A percentile compares a stretch with the other conserved stretches of the same genome.
Evolutionary conservation across 2,797 vertebrate genomes (phyloP).

Genomic region (Chelon auratus): DNA sequence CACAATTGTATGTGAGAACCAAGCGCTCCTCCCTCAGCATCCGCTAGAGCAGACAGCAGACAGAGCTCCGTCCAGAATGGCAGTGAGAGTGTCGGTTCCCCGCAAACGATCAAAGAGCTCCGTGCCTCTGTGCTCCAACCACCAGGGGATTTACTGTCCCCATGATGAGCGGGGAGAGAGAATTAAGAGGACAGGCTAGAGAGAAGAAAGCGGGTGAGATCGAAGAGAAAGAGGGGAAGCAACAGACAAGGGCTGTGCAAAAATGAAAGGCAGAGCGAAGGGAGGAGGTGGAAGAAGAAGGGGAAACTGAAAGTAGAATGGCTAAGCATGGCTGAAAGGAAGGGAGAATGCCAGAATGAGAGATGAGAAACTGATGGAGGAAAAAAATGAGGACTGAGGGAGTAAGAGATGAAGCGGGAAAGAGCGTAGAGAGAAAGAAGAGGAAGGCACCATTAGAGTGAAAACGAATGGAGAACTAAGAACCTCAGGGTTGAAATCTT

Average conservation of each 20-base stretch:
- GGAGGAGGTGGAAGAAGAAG: slow-evolving; percentile 44
- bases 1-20: slow-evolving; percentile 29
- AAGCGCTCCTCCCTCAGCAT: slow-evolving; percentile 43
- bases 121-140: slow-evolving; percentile 69
- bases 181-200: slow-evolving; percentile 67
- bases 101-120: slow-evolving; percentile 76
- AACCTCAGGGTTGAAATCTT: slow-evolving; percentile 69
- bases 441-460: slow-evolving; percentile 69
- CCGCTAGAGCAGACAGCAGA: slow-evolving; percentile 57
- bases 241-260: slow-evolving; percentile 58
- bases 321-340: slow-evolving; percentile 75
- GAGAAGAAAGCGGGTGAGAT: slow-evolving; percentile 67
- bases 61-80: slow-evolving; percentile 66
- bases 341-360: slow-evolving; percentile 53
- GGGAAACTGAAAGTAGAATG: slow-evolving; percentile 67
- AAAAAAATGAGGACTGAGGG: slow-evolving; percentile 43
- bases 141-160: slow-evolving; percentile 79
- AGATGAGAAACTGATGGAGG: slow-evolving; percentile 61
- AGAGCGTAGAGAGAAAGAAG: slow-evolving; percentile 36
- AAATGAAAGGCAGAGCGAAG: slow-evolving; percentile 67
- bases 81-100: slow-evolving; percentile 67
- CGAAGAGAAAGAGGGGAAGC: slow-evolving; percentile 62
- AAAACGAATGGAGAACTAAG: slow-evolving; percentile 70
- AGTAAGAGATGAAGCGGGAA: slow-evolving; percentile 64
- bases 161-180: slow-evolving; percentile 68